Percentiles rank a stretch among this genome's conserved stretches.
Evolutionary conservation across 2,113 vertebrate species (phyloP).

Genomic region (Oxyruncus cristatus): DNA sequence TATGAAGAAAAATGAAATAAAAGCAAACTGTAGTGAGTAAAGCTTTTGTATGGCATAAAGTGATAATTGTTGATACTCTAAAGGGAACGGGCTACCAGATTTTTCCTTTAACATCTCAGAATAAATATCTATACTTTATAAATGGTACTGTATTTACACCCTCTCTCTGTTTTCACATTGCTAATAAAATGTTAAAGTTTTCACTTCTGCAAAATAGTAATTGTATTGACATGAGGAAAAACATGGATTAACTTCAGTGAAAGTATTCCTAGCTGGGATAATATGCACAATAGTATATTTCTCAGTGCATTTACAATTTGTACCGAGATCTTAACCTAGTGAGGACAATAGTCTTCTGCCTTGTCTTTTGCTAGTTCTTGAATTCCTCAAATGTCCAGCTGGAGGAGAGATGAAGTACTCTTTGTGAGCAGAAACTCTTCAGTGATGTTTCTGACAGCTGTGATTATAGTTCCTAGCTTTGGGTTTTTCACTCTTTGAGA

Average conservation of each 20-base stretch:
- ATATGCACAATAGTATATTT: background rate
- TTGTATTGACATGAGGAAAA: background rate
- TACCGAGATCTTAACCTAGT: background rate
- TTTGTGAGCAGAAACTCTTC: background rate
- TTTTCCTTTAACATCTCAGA: background rate
- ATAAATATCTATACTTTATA: background rate
- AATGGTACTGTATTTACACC: background rate
- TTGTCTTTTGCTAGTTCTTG: background rate
- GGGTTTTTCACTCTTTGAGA: background rate
- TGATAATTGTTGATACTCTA: background rate
- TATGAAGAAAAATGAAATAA: background rate
- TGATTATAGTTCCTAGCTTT: background rate
- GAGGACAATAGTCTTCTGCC: background rate
- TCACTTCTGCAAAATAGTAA: background rate
- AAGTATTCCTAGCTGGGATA: background rate
- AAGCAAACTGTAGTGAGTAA: background rate
- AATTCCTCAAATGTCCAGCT: background rate
- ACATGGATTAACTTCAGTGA: background rate
- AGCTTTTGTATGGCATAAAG: background rate
- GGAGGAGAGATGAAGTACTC: background rate
- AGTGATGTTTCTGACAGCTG: background rate
- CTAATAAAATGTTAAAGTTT: background rate
- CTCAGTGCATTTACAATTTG: background rate
- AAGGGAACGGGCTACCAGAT: background rate
- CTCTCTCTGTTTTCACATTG: background rate